Evolutionary conservation across 2,113 vertebrate genomes (phyloP).

Genomic region (zebrafish (Danio rerio)): DNA sequence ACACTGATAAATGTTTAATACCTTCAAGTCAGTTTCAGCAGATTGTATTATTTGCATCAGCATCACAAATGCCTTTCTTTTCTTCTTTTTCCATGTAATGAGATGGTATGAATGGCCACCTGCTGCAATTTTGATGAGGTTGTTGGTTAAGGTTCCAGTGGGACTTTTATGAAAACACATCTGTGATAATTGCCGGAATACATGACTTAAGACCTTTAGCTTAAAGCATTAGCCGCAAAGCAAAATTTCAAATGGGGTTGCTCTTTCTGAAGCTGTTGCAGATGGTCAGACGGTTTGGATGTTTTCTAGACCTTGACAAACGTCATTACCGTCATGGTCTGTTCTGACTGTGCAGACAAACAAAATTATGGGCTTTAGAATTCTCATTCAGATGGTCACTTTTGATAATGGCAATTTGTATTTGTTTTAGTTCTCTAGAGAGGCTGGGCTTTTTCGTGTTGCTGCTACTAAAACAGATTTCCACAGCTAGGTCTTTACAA

Average conservation of each 20-base stretch:
- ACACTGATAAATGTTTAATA: conserved; percentile 16
- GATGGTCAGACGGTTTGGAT: neutral
- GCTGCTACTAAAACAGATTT: neutral
- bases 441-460: neutral
- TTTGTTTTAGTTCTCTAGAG: neutral
- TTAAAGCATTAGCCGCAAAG: neutral
- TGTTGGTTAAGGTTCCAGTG: conserved; percentile 32
- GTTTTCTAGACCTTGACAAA: conserved; percentile 26
- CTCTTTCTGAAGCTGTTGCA: neutral
- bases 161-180: conserved; percentile 26
- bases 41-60: neutral
- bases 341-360: conserved; percentile 1
- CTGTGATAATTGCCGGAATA: conserved; percentile 40
- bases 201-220: conserved; percentile 32
- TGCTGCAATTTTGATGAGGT: conserved; percentile 52
- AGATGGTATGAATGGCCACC: conserved; percentile 24
- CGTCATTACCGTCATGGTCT: neutral
- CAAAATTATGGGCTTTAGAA: neutral
- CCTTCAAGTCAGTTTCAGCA: neutral
- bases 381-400: conserved; percentile 22
- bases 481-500: neutral
- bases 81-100: neutral
- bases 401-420: neutral
- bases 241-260: neutral
- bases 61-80: neutral